Conservation (phyloP, 2,888 invertebrate genomes). For the Lordiphosa fenestrarum region DNA sequence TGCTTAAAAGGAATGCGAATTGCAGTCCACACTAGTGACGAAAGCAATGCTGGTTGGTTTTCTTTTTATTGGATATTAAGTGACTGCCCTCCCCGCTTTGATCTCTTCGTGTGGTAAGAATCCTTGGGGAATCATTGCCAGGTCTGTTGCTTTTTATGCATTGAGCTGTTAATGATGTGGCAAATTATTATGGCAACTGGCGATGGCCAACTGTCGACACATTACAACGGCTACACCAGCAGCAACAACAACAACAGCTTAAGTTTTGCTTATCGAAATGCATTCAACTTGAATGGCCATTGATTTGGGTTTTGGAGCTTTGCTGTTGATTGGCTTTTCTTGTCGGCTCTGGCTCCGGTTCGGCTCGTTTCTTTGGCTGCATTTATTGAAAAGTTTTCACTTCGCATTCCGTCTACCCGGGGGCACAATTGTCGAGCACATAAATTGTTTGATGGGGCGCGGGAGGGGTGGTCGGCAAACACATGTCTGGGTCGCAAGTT, state of each 20-base stretch:
- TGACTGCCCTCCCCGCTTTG: slow-evolving; percentile 48
- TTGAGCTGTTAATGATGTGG: slow-evolving; percentile 74
- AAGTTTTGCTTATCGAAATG: slow-evolving; percentile 44
- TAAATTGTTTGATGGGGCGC: slow-evolving; percentile 21
- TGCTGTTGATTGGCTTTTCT: no score
- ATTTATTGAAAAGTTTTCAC: slow-evolving; percentile 50
- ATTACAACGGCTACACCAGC: no score
- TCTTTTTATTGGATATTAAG: slow-evolving; percentile 46
- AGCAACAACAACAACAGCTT: neutral
- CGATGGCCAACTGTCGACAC: slow-evolving; percentile 46
- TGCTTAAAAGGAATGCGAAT: slow-evolving; percentile 35
- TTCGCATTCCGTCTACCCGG: slow-evolving; percentile 10
- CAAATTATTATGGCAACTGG: slow-evolving; percentile 71
- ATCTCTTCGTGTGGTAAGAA: slow-evolving; percentile 44
- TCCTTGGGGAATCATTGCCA: slow-evolving; percentile 17
- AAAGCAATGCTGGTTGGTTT: no score
- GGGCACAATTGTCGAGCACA: slow-evolving; percentile 29
- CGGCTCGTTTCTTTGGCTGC: slow-evolving; percentile 26
- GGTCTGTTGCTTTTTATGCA: slow-evolving; percentile 51
- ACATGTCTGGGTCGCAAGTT: slow-evolving; percentile 47
- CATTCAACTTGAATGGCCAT: slow-evolving; percentile 65
- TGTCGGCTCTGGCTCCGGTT: slow-evolving; percentile 10
- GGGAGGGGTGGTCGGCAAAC: neutral
- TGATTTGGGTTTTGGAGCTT: slow-evolving; percentile 24
- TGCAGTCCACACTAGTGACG: no score